Evolutionary conservation across 1,140 invertebrate genomes (phyloP), one percentile per base, ranked within the genome.

Genomic region (Stratiolaelaps scimitus): DNA sequence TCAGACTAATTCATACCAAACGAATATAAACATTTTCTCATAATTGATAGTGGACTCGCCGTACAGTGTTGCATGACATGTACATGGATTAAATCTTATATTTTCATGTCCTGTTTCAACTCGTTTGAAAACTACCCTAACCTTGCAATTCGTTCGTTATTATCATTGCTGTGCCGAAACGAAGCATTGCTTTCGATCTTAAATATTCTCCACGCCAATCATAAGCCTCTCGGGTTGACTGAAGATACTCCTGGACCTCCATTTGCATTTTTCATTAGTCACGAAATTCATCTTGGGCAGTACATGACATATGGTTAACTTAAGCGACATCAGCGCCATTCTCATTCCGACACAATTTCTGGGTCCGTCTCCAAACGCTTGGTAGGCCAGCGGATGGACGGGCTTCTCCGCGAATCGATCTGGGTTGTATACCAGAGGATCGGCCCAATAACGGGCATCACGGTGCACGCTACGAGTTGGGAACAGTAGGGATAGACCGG

Each of bases 301-400:
- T 4, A 28, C 47, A 7, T 28, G 20, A 19, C 19, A 19, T 23
- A 15, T 15, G 7, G 28, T 15, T 7, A 48, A 15, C 47, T 48
- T 48, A 4, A 15, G 20, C 4, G 47, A 48, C 47, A 48, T 48
- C 47, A 15, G 15, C 19, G 47, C 47, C 4, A 48, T 19, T 48
- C 47, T 19, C 47, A 48, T 48, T 5, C 47, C 47, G 15, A 48
- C 47, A 28, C 47, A 48, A 48, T 48, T 48, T 4, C 47, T 4
- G 47, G 47, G 47, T 6, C 47, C 47, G 15, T 4, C 47, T 15
- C 47, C 47, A 28, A 48, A 48, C 28, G 47, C 19, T 28, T 48
- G 47, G 47, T 23, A 48, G 28, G 47, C 47, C 19, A 48, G 47
- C 5, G 5, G 47, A 48, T 48, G 20, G 15, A 23, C 28, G 7